Base-by-base conservation (phyloP, 2,113 vertebrate species). In the Brevimyrus niger region DNA sequence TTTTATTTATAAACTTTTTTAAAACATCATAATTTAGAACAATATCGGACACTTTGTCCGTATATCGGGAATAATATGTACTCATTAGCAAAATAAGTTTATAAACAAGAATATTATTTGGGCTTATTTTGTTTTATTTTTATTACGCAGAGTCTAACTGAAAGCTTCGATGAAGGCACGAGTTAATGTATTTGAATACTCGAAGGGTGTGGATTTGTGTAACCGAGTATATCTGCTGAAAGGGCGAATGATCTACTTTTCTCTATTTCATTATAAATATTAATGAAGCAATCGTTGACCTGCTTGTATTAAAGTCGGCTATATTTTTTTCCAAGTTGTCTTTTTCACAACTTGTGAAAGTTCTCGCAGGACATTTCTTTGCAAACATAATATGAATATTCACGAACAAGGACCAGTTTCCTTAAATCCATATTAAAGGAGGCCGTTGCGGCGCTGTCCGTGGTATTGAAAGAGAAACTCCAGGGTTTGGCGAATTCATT, bases 361-460 rank as follows among this genome's bases (percentile, higher is more conserved):
- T 80, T 80, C 23, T n/a, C 82, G n/a, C 82, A 48, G 13, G 17
- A 42, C 82, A 31, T 76, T 76, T 76, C 3, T 76, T 76, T 76
- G 31, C 73, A 38, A 42, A 42, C 35, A 17, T 42, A 80, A 80
- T 80, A 19, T 38, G 13, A 80, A 38, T 42, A 42, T 80, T 42
- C 15, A 80, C 73, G 42, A 42, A 80, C 73, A 42, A 42, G 35
- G 73, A 80, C 35, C 13, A 38, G 73, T 15, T 69, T 69, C 61
- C 61, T 69, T 69, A 69, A 11, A 31, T 31, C 61, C n/a, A 69
- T 69, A 69, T 80, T 80, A 42, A 80, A 80, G 10, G 8, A 13
- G 35, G 13, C 9, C 1, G 1, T 6, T 31, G 44, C 85, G 92
- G 92, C 90, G 93, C 95, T 96, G 93, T 94, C 95, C 92, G 55